Evolutionary conservation across 2,888 invertebrate species (phyloP).

Genomic region (Microdon myrmicae): DNA sequence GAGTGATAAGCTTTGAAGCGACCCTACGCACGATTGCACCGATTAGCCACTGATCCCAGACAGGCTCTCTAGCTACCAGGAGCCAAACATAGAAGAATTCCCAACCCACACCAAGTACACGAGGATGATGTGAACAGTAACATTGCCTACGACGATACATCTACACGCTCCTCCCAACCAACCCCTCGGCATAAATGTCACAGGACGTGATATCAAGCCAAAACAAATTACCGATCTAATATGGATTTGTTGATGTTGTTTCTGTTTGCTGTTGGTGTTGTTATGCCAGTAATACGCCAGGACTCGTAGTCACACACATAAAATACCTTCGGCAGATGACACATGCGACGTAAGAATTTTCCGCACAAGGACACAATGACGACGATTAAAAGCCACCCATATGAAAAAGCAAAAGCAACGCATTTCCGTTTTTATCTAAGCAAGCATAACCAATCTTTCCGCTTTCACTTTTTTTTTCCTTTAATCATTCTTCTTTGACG

Average conservation of each 20-base stretch:
- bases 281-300: constrained; percentile 20
- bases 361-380: constrained; percentile 8
- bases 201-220: constrained; percentile 49
- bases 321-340: constrained; percentile 16
- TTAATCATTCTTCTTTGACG: too few relatives aligned
- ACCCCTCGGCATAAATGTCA: constrained; percentile 47
- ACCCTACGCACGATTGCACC: constrained; percentile 49
- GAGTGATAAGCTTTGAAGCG: constrained; percentile 28
- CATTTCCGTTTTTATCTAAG: constrained; percentile 41
- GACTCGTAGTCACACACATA: constrained; percentile 10
- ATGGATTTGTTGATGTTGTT: constrained; percentile 17
- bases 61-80: not conserved
- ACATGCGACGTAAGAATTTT: constrained; percentile 30
- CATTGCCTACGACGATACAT: constrained; percentile 25
- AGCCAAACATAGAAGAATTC: too few relatives aligned
- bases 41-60: constrained; percentile 35
- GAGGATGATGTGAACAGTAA: not conserved
- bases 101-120: too few relatives aligned
- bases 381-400: constrained; percentile 34
- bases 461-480: too few relatives aligned
- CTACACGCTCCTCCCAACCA: constrained; percentile 13
- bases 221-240: constrained; percentile 52
- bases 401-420: constrained; percentile 9
- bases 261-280: constrained; percentile 20
- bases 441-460: constrained; percentile 39